Evolutionary conservation across 1,140 invertebrate genomes (phyloP).

Genomic region (Drosophila prosaltans): DNA sequence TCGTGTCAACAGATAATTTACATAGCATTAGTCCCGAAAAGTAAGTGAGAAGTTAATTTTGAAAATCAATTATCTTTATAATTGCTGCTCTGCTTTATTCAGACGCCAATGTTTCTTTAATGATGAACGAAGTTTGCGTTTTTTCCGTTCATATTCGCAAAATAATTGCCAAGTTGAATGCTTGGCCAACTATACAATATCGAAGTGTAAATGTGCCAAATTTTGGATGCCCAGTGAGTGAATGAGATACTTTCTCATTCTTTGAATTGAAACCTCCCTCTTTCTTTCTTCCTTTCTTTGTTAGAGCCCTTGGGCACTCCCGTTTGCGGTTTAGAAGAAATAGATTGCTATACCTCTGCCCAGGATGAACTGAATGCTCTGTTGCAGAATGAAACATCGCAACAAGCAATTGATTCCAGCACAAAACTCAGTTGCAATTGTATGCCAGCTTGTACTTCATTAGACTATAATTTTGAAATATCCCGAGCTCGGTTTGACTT

Average conservation of each 20-base stretch:
- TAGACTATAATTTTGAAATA: slow-evolving; percentile 87
- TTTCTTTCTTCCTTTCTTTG: background rate
- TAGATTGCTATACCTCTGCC: slow-evolving; percentile 72
- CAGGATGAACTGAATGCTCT: slow-evolving; percentile 70
- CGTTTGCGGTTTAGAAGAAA: slow-evolving; percentile 55
- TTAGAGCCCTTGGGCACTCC: slow-evolving; percentile 61
- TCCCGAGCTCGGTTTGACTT: slow-evolving; percentile 84
- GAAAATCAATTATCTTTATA: slow-evolving; percentile 1
- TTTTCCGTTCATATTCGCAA: slow-evolving; percentile 89
- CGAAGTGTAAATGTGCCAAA: slow-evolving; percentile 87
- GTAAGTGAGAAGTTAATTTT: slow-evolving; percentile 56
- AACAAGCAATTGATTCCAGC: slow-evolving; percentile 50
- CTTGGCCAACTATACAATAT: slow-evolving; percentile 88
- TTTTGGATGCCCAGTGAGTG: slow-evolving; percentile 88
- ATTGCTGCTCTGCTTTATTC: background rate
- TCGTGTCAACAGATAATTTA: slow-evolving; percentile 85
- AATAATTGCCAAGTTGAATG: slow-evolving; percentile 90
- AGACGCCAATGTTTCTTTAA: slow-evolving; percentile 87
- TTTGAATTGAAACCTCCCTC: background rate
- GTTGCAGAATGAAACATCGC: slow-evolving; percentile 69
- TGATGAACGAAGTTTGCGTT: slow-evolving; percentile 85
- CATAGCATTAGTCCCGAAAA: slow-evolving; percentile 84
- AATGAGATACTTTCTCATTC: background rate
- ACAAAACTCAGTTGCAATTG: slow-evolving; percentile 84
- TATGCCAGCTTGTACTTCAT: slow-evolving; percentile 87